These are phyloP conservation scores for Griposia aprilina DNA, from an alignment of 2,888 invertebrate species.

Conservation along the genomic window DNA sequence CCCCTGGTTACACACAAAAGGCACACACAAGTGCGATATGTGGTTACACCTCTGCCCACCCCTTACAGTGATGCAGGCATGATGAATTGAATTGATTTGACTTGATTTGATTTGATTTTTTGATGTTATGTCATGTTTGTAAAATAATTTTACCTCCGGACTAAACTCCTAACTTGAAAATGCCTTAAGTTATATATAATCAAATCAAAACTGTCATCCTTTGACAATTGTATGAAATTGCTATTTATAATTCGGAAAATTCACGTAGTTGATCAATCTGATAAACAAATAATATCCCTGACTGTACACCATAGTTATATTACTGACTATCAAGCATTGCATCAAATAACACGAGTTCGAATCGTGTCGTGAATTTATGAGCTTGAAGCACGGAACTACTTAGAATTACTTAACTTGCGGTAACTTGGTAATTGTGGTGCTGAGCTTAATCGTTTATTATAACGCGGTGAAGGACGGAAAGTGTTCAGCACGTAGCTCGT, in stretches of 20 bases:
- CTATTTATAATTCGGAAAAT: too few relatives aligned
- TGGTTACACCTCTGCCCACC: background rate
- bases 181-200: background rate
- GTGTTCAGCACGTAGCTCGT: background rate
- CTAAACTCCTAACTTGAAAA: background rate
- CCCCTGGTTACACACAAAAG: background rate
- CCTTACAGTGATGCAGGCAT: too few relatives aligned
- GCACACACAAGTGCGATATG: background rate
- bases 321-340: background rate
- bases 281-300: too few relatives aligned
- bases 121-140: too few relatives aligned
- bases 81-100: too few relatives aligned
- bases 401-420: conserved; percentile 9
- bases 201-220: too few relatives aligned
- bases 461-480: background rate
- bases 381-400: conserved; percentile 17
- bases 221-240: too few relatives aligned
- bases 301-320: background rate
- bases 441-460: background rate
- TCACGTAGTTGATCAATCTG: too few relatives aligned
- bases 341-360: background rate
- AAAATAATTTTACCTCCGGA: background rate
- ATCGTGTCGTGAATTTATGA: conserved; percentile 3
- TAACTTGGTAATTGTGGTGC: conserved; percentile 10
- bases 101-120: too few relatives aligned